Conservation (phyloP, 2,113 vertebrate genomes). For the Vulpes vulpes region DNA sequence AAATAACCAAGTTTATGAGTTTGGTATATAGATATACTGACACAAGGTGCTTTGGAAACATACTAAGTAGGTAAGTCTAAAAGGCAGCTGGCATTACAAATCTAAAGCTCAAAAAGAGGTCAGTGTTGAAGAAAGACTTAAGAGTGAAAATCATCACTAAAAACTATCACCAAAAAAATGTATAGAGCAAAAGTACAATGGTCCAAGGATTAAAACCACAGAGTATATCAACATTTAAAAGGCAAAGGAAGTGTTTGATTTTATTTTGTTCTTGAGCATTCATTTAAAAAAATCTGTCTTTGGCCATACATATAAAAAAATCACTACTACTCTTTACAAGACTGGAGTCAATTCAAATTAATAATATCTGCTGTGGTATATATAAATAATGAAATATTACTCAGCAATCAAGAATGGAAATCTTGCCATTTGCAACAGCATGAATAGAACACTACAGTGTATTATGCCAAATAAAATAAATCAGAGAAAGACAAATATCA, state of each 20-base stretch:
- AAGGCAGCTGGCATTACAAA: not conserved
- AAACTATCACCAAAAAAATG: not conserved
- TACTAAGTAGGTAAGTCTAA: not conserved
- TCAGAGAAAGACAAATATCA: not conserved
- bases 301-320: conserved; percentile 12
- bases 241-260: not conserved
- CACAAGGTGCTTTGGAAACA: not conserved
- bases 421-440: not conserved
- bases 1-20: not conserved
- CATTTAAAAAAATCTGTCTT: conserved; percentile 14
- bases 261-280: not conserved
- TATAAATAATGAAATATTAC: not conserved
- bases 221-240: conserved; percentile 13
- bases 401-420: not conserved
- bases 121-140: not conserved
- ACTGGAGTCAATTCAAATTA: not conserved
- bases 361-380: not conserved
- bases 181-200: not conserved
- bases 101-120: not conserved
- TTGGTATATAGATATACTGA: not conserved
- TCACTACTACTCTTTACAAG: conserved; percentile 36
- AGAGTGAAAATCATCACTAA: not conserved
- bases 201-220: not conserved
- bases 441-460: not conserved
- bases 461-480: not conserved